Conservation (phyloP, 2,888 invertebrate genomes). For the Chrysolina oricalcia region DNA sequence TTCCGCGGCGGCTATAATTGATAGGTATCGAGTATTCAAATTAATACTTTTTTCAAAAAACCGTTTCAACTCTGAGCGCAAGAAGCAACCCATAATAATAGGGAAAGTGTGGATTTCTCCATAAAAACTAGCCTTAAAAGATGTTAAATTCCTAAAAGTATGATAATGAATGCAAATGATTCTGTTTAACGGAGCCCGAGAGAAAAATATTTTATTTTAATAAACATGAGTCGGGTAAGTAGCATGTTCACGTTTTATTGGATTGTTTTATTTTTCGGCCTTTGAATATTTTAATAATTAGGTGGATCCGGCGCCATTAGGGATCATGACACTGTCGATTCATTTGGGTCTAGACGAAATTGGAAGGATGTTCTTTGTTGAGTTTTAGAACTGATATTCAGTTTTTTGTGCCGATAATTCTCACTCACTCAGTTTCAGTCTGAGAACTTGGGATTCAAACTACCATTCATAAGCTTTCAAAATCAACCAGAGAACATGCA, state of each 20-base stretch:
- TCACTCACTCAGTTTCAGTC: no score
- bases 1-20: slow-evolving; percentile 45
- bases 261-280: slow-evolving; percentile 52
- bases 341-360: slow-evolving; percentile 47
- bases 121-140: slow-evolving; percentile 46
- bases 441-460: no score
- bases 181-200: slow-evolving; percentile 28
- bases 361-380: slow-evolving; percentile 11
- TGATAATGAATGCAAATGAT: slow-evolving; percentile 63
- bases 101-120: slow-evolving; percentile 50
- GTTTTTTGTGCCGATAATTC: no score
- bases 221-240: slow-evolving; percentile 60
- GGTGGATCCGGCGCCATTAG: slow-evolving; percentile 49
- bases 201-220: slow-evolving; percentile 59
- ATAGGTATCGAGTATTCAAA: slow-evolving; percentile 49
- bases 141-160: slow-evolving; percentile 54
- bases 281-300: slow-evolving; percentile 53
- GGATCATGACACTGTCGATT: slow-evolving; percentile 47
- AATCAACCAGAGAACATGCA: no score
- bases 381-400: background rate
- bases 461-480: no score
- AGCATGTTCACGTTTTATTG: slow-evolving; percentile 52
- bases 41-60: slow-evolving; percentile 54
- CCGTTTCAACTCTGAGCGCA: slow-evolving; percentile 49
- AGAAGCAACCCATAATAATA: slow-evolving; percentile 54